Evolutionary conservation across 1,140 invertebrate species (phyloP).

Genomic region (Drosophila seguyi): DNA sequence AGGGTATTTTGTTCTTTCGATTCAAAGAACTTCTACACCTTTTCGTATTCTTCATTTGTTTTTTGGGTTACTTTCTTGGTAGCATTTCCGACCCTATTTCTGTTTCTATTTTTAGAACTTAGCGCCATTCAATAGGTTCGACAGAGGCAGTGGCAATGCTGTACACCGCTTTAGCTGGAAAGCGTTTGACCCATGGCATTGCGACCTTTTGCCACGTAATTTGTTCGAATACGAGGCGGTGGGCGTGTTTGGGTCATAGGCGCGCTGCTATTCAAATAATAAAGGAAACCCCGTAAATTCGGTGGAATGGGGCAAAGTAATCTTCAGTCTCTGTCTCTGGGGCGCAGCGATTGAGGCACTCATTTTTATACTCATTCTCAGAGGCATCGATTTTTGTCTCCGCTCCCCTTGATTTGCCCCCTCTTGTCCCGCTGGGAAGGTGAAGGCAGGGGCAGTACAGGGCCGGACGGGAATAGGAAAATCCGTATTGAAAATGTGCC

Average conservation of each 20-base stretch:
- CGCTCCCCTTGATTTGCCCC: conserved; percentile 3
- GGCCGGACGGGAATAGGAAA: conserved; percentile 22
- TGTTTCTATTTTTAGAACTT: conserved; percentile 56
- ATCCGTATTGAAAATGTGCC: conserved; percentile 77
- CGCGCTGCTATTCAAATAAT: conserved; percentile 10
- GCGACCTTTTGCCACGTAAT: conserved; percentile 61
- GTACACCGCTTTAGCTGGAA: conserved; percentile 7
- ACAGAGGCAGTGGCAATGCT: neutral
- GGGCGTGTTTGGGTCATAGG: conserved; percentile 23
- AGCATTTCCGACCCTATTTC: conserved; percentile 20
- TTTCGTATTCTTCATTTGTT: conserved; percentile 17
- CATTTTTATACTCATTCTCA: conserved; percentile 31
- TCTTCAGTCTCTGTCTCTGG: conserved; percentile 41
- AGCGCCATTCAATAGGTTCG: conserved; percentile 35
- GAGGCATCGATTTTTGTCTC: conserved; percentile 40
- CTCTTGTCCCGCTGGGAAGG: neutral
- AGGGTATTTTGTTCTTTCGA: neutral
- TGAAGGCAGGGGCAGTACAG: neutral
- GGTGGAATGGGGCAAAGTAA: conserved; percentile 44
- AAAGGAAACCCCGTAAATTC: conserved; percentile 30
- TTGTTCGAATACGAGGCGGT: conserved; percentile 57
- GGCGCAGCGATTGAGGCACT: conserved; percentile 39
- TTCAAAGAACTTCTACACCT: neutral
- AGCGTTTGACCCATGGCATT: conserved; percentile 32
- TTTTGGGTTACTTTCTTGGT: conserved; percentile 14